Evolutionary conservation across 2,888 invertebrate species (phyloP).

Genomic region (Saturnia pavonia): DNA sequence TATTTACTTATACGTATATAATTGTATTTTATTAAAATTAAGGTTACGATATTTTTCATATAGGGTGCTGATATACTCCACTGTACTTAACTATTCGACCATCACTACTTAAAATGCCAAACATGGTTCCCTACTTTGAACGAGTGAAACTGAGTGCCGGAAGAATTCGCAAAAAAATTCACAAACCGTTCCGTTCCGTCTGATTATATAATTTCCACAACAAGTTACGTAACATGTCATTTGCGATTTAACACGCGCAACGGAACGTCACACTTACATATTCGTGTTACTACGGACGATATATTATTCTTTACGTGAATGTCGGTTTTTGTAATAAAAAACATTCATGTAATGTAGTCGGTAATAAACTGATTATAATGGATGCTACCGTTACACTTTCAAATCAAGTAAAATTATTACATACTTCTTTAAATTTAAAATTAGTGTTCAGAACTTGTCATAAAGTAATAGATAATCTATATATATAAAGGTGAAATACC

Average conservation of each 20-base stretch:
- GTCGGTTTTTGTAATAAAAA: slow-evolving; percentile 1
- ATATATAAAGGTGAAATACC: too few relatives aligned
- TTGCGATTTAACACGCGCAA: slow-evolving; percentile 2
- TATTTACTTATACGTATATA: too few relatives aligned
- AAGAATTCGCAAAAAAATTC: slow-evolving; percentile 7
- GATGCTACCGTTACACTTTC: background rate
- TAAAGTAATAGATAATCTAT: too few relatives aligned
- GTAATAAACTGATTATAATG: background rate
- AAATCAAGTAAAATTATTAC: background rate
- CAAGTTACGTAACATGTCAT: background rate
- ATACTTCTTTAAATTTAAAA: background rate
- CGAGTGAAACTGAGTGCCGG: background rate
- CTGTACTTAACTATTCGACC: too few relatives aligned
- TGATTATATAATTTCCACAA: background rate
- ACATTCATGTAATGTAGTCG: slow-evolving; percentile 1
- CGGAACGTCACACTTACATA: background rate
- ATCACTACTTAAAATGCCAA: too few relatives aligned
- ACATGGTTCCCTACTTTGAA: background rate
- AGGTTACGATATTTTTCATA: too few relatives aligned
- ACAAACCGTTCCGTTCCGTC: background rate
- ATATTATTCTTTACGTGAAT: background rate
- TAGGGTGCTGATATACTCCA: too few relatives aligned
- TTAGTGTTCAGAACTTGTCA: background rate
- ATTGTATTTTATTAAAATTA: too few relatives aligned
- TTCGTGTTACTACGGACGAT: background rate